phyloP scores from a whole-genome alignment of 2,797 vertebrate genomes.

The Buphagus erythrorhynchus region DNA sequence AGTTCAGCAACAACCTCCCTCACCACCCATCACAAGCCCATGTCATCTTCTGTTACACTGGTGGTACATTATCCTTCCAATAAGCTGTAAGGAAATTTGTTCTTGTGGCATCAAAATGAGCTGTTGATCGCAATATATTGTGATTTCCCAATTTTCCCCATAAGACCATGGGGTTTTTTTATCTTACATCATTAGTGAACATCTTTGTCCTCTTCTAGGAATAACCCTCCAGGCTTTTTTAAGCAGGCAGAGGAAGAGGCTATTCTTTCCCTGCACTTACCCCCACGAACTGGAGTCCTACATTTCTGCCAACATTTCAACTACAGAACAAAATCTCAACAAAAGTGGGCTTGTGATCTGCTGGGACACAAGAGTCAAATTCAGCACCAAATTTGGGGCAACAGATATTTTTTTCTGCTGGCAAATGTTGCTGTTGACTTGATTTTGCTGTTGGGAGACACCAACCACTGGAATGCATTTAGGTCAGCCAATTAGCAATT shows the following conservation, averaged over 20 bases:
- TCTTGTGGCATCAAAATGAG: neutral
- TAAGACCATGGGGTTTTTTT: accelerated
- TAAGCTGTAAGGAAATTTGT: neutral
- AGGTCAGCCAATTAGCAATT: neutral
- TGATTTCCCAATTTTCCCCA: neutral
- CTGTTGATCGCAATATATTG: neutral
- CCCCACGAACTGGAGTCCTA: neutral
- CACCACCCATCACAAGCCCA: accelerated
- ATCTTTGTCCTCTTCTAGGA: neutral
- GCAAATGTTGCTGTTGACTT: neutral
- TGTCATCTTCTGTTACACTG: neutral
- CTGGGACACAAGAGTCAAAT: neutral
- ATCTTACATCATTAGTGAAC: neutral
- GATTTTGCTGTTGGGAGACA: neutral
- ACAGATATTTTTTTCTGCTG: neutral
- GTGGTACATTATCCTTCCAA: neutral
- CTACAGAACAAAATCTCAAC: neutral
- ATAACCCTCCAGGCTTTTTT: neutral
- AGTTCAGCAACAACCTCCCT: neutral
- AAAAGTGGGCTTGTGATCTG: neutral
- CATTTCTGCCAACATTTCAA: neutral
- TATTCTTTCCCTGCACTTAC: neutral
- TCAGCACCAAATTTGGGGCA: neutral
- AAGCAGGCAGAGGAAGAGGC: neutral
- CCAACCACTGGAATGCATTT: neutral